Evolutionary conservation across 2,888 invertebrate species (phyloP).

Genomic region (Cistogaster globosa): DNA sequence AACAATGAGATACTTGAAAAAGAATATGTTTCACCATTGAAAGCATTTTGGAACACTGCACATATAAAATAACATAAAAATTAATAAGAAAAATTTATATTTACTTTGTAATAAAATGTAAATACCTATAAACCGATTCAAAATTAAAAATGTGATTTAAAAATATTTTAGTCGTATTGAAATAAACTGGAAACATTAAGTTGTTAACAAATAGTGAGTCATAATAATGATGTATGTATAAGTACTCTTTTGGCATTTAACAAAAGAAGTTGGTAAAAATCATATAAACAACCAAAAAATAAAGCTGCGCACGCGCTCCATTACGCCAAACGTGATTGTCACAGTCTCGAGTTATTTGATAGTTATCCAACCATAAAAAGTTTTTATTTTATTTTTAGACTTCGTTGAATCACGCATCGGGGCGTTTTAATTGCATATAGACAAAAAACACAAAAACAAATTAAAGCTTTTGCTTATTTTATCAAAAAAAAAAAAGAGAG

Average conservation of each 20-base stretch:
- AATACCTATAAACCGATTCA: no score
- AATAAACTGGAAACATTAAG: no score
- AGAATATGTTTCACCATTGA: no score
- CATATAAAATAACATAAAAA: no score
- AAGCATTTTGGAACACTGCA: no score
- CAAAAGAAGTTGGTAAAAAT: conserved; percentile 10
- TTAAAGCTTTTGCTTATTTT: conserved; percentile 32
- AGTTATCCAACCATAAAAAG: conserved; percentile 51
- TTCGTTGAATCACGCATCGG: conserved; percentile 53
- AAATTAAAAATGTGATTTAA: no score
- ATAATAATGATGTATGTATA: not conserved
- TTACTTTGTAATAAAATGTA: no score
- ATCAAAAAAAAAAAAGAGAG: not conserved
- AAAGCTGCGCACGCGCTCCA: conserved; percentile 51
- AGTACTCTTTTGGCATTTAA: no score
- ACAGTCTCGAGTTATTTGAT: conserved; percentile 53
- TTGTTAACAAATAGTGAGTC: not conserved
- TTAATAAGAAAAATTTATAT: no score
- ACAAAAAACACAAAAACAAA: not conserved
- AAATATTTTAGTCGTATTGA: no score
- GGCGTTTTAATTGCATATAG: conserved; percentile 44
- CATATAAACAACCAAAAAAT: conserved; percentile 5
- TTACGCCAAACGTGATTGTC: conserved; percentile 54
- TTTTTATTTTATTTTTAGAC: conserved; percentile 52
- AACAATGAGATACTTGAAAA: no score